Base-by-base conservation (phyloP, 2,888 invertebrate genomes). In the Harmothoe impar region DNA sequence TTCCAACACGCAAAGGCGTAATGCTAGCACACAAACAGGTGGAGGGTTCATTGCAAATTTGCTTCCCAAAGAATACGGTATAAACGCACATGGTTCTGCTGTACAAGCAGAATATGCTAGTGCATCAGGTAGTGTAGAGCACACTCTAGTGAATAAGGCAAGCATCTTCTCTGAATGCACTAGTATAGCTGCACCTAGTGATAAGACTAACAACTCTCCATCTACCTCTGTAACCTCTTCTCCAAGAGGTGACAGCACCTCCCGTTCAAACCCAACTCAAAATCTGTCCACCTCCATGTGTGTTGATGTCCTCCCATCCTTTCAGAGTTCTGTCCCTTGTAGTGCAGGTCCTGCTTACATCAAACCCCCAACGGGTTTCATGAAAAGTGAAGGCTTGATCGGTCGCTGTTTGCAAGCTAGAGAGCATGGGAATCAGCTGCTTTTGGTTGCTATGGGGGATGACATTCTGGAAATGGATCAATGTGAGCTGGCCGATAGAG, bases 11-110 rank as follows among this genome's bases (percentile, higher is more conserved):
- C 29, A 54, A 10, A 54, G 10, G 86, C 29, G 10, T 54, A 54
- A 86, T 54, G 86, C 56, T 52, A 86, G 86, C 86, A 86, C 86
- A 54, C 86, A 86, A 33, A 86, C 86, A 54, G 86, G 86, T 86
- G 86, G 86, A 29, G 86, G 86, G 86, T 86, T 25, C 20, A 17
- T 86, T 54, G 54, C 29, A 52, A 43, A 20, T 17, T 10, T 86
- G 52, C 54, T 25, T 86, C 20, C 54, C 15, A n/a, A 29, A 52
- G 86, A 20, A 12, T 54, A 12, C 25, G 31, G 29, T 56, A 86
- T 86, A 5, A 86, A 52, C n/a, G 86, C 86, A 52, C 86, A 86
- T 86, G 86, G 86, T 1, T 86, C 86, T 23, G 15, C 52, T 52
- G 52, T 25, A 54, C 12, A 25, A 5, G 25, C 52, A 54, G 25